These are phyloP conservation scores for Tylochromis polylepis DNA, from an alignment of 2,113 vertebrate genomes.

Conservation along the genomic window DNA sequence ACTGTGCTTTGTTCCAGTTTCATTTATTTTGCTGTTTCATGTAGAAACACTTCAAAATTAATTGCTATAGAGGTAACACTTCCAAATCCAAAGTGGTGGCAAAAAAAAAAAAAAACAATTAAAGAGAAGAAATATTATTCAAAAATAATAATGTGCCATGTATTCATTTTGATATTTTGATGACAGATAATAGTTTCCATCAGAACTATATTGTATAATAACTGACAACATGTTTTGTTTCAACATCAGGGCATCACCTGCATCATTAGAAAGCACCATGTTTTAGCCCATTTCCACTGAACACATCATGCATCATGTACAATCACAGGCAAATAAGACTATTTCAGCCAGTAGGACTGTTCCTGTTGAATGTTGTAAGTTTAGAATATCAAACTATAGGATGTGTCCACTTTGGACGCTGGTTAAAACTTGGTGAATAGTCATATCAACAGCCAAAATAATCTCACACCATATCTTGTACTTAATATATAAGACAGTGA, in stretches of 20 bases:
- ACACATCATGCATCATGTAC: background rate
- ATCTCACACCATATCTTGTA: background rate
- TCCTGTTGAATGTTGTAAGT: background rate
- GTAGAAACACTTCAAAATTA: slow-evolving; percentile 18
- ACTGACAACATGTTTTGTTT: background rate
- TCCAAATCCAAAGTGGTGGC: background rate
- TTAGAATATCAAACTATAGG: background rate
- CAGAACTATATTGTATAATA: background rate
- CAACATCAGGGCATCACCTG: background rate
- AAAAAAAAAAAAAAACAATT: background rate
- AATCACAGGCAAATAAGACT: background rate
- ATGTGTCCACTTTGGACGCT: background rate
- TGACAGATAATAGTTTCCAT: background rate
- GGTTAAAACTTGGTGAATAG: background rate
- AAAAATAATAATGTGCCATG: background rate
- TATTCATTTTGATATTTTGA: background rate
- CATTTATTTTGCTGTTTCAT: background rate
- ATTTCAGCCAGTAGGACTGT: background rate
- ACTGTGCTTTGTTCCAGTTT: background rate
- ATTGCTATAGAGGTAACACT: background rate
- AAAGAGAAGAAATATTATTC: background rate
- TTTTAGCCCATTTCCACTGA: background rate
- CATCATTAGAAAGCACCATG: background rate
- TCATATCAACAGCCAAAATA: background rate
- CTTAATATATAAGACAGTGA: background rate